Conservation (phyloP, 2,113 vertebrate species). For the Actinemys pallida region DNA sequence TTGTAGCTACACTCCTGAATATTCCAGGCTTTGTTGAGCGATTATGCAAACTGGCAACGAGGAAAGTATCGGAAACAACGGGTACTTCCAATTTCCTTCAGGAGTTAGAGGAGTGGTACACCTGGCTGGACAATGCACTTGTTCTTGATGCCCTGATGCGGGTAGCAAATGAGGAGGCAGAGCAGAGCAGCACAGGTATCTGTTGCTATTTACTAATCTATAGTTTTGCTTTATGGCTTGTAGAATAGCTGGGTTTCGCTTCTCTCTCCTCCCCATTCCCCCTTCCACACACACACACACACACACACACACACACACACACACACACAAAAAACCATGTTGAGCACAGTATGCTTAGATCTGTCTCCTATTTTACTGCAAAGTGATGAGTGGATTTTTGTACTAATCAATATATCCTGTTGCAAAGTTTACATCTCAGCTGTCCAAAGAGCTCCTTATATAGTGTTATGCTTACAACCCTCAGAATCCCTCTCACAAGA, state of each 20-base stretch:
- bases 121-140: conserved; percentile 96
- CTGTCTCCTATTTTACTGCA: fast-evolving
- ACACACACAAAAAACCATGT: no score
- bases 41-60: conserved; percentile 94
- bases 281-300: background rate
- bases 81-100: conserved; percentile 93
- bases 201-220: fast-evolving
- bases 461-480: background rate
- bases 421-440: background rate
- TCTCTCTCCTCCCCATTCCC: background rate
- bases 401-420: background rate
- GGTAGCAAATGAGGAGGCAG: conserved; percentile 94
- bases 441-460: background rate
- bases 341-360: fast-evolving
- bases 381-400: background rate
- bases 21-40: conserved; percentile 97
- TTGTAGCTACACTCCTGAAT: conserved; percentile 91
- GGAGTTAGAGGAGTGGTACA: conserved; percentile 98
- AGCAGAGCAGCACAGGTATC: conserved; percentile 94
- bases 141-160: conserved; percentile 97
- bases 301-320: no score
- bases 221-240: background rate
- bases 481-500: background rate
- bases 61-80: conserved; percentile 94
- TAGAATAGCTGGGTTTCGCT: background rate